Evolutionary conservation across 2,888 invertebrate species (phyloP), one percentile per base, ranked within the genome.

Genomic region (Acanthosepion esculentum): DNA sequence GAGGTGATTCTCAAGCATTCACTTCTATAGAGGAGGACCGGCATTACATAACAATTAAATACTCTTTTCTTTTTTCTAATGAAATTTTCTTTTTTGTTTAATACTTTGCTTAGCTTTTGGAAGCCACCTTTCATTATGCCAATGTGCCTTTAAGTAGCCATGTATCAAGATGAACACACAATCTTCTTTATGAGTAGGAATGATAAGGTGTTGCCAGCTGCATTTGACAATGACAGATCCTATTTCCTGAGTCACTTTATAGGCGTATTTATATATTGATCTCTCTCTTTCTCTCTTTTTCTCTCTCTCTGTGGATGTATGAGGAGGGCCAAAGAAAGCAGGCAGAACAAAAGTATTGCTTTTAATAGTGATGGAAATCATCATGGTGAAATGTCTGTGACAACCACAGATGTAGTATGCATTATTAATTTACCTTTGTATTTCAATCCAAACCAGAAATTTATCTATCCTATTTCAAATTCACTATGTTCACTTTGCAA

Each of bases 151-250:
- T 41, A 41, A n/a, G 33, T 18, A 78, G n/a, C 78, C 4, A 5
- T 78, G n/a, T 15, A 78, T 78, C 10, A 26, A 64, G 26, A 26
- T 26, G 41, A 10, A 59, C n/a, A n/a, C n/a, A n/a, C n/a, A 78
- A n/a, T n/a, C n/a, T 78, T 78, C n/a, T 78, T n/a, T n/a, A 15
- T n/a, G n/a, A 15, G n/a, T 15, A n/a, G 12, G 78, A 78, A n/a
- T n/a, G 78, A 78, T 78, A 78, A 78, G n/a, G 78, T 78, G 78
- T 78, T 78, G 78, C n/a, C 78, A 78, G 78, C 78, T 78, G 78
- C n/a, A 78, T 78, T n/a, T 78, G 78, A 78, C 78, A 78, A n/a
- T 78, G 78, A 78, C n/a, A 78, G n/a, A 78, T 78, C n/a, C 12
- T 18, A 78, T 78, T 78, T 78, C 78, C 78, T 12, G n/a, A 78